These are phyloP conservation scores for Melanotaenia pygmaea DNA, from an alignment of 2,797 vertebrate species.

Conservation along the genomic window DNA sequence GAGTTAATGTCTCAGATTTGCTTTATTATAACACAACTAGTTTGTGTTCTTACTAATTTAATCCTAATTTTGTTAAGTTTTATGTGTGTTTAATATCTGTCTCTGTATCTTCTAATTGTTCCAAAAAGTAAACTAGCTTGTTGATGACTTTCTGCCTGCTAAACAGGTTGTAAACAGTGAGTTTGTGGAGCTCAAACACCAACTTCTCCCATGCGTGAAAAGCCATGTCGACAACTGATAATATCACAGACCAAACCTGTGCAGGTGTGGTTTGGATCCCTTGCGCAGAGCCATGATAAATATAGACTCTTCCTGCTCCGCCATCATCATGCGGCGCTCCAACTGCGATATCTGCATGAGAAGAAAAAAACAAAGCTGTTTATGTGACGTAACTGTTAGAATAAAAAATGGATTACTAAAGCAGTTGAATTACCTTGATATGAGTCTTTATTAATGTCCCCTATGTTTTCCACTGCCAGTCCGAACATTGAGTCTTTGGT, in stretches of 20 bases:
- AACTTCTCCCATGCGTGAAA: not conserved
- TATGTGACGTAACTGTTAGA: not conserved
- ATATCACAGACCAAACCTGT: slow-evolving; percentile 66
- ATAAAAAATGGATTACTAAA: not conserved
- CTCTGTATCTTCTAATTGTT: not conserved
- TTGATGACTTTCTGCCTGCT: not conserved
- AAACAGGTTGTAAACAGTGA: not conserved
- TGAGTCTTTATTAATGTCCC: slow-evolving; percentile 93
- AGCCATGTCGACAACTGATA: not conserved
- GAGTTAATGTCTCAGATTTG: not conserved
- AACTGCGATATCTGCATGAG: slow-evolving; percentile 90
- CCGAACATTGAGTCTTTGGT: slow-evolving; percentile 97
- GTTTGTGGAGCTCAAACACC: not conserved
- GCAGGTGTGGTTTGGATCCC: slow-evolving; percentile 89
- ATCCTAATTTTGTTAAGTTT: not conserved
- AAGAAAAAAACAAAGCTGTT: not conserved
- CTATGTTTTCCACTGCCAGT: slow-evolving; percentile 92
- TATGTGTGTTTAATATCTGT: not conserved
- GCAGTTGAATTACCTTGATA: slow-evolving; percentile 83
- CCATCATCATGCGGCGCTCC: slow-evolving; percentile 92
- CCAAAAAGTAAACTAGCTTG: not conserved
- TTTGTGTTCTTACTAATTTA: not conserved
- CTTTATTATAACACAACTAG: not conserved
- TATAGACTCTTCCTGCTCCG: slow-evolving; percentile 89
- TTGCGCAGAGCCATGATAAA: slow-evolving; percentile 90